A percentile compares a stretch with the other conserved stretches of the same genome.
These are phyloP conservation scores for Tonatia bakeri DNA, from an alignment of 2,113 vertebrate species.

Conservation along the genomic window DNA sequence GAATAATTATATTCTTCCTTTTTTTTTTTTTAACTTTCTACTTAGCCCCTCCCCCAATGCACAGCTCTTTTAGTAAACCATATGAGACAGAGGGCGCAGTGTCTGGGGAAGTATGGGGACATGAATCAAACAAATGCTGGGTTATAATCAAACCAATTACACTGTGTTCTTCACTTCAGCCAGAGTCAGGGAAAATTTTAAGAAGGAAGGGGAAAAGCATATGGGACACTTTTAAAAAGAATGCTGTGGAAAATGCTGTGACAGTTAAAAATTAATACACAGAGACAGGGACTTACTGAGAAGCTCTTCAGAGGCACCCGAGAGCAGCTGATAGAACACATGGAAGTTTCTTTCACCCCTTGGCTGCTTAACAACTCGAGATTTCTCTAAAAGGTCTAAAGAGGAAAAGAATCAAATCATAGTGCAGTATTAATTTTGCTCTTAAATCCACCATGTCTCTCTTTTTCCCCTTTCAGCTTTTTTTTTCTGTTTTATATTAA, in stretches of 20 bases:
- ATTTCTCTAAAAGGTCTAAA: constrained; percentile 96
- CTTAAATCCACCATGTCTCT: neutral
- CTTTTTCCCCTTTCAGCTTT: neutral
- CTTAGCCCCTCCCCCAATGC: neutral
- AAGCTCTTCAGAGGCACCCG: constrained; percentile 93
- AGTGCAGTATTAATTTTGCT: neutral
- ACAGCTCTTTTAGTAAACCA: neutral
- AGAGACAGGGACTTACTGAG: constrained; percentile 86
- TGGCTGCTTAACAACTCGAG: constrained; percentile 96
- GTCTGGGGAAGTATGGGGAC: neutral
- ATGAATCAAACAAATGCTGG: neutral
- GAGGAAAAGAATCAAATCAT: neutral
- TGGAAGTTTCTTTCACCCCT: constrained; percentile 99
- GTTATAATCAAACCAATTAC: neutral
- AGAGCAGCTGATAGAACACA: constrained; percentile 96
- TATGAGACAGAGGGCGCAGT: rapidly evolving
- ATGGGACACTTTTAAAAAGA: neutral
- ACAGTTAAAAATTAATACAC: neutral
- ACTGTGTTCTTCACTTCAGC: neutral
- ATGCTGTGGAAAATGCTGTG: neutral
- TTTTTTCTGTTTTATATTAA: neutral
- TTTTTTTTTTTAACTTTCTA: neutral
- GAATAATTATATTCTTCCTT: neutral
- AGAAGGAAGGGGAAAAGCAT: neutral
- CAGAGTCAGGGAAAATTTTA: neutral